Percentiles rank a stretch among this genome's conserved stretches.
Evolutionary conservation across 2,113 vertebrate species (phyloP).

Genomic region (Pelvicachromis taeniatus): DNA sequence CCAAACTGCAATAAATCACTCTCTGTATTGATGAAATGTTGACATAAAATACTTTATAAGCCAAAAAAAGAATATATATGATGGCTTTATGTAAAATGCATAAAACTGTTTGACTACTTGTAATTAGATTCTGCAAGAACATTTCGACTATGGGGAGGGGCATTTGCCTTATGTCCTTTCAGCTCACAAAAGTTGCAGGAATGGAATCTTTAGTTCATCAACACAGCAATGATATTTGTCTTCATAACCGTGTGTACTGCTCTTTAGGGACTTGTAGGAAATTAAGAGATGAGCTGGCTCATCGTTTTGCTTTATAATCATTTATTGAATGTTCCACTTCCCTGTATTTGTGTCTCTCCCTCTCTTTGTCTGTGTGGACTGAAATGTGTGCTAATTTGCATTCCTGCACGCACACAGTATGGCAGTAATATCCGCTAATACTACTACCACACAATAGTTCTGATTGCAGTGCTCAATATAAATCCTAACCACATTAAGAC

Average conservation of each 20-base stretch:
- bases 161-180: not conserved
- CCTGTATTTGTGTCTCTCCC: not conserved
- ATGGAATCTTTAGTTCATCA: slow-evolving; percentile 24
- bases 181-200: not conserved
- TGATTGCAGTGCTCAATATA: not conserved
- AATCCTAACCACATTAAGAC: not conserved
- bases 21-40: not conserved
- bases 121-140: not conserved
- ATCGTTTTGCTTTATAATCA: slow-evolving; percentile 35
- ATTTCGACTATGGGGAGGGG: not conserved
- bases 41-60: not conserved
- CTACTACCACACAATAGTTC: not conserved
- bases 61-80: not conserved
- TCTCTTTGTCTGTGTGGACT: not conserved
- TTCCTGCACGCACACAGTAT: not conserved
- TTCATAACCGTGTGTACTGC: not conserved
- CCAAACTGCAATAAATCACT: slow-evolving; percentile 1
- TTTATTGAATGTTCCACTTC: slow-evolving; percentile 9
- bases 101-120: not conserved
- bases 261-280: slow-evolving; percentile 37
- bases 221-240: slow-evolving; percentile 28
- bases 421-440: not conserved
- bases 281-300: slow-evolving; percentile 41
- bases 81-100: not conserved
- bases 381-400: slow-evolving; percentile 14